Base-by-base conservation (phyloP, 1,140 invertebrate species). In the Drosophila watanabei region DNA sequence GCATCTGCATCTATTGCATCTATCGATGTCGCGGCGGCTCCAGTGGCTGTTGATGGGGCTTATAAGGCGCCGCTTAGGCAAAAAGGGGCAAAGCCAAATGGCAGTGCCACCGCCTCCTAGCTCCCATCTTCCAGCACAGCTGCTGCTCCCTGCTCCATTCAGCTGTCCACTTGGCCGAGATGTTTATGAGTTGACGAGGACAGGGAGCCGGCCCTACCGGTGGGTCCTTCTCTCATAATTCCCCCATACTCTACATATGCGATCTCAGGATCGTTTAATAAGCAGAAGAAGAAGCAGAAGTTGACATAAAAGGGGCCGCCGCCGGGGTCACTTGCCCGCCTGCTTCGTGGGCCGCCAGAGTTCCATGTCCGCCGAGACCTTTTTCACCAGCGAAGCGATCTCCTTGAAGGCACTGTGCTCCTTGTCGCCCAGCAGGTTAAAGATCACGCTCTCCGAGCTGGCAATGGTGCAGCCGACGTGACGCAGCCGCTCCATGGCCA, bases 381-480 rank as follows among this genome's bases (percentile, higher is more conserved):
- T 93, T 80, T 94, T 94, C 30, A 97, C 94, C 0, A 98, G 79
- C 75, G 94, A 94, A 24, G 96, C 94, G 16, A 98, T 93, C 60
- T 95, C 93, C 73, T 95, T 96, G 80, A 98, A 98, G 43, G 96
- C 95, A 5, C 96, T 95, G 93, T 98, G 95, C 16, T 96, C 94
- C 80, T 97, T 96, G 89, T 97, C 95, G 9, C 93, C 93, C 66
- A 97, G 66, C 14, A 98, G 91, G 93, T 97, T 97, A 71, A 98
- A 97, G 45, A 98, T 94, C 1, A 97, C 94, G 80, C 95, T 96
- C 92, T 98, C 97, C 68, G 95, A 95, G 10, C 97, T 98, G 11
- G 96, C 95, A 49, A 98, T 94, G 59, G 95, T 95, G 73, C 97
- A 97, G 24, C 97, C 97, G 49, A 97, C 95, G 79, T 95, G 94